Percentiles rank a stretch among this genome's conserved stretches.
phyloP scores from a whole-genome alignment of 2,888 invertebrate species.

The Euclidia mi region DNA sequence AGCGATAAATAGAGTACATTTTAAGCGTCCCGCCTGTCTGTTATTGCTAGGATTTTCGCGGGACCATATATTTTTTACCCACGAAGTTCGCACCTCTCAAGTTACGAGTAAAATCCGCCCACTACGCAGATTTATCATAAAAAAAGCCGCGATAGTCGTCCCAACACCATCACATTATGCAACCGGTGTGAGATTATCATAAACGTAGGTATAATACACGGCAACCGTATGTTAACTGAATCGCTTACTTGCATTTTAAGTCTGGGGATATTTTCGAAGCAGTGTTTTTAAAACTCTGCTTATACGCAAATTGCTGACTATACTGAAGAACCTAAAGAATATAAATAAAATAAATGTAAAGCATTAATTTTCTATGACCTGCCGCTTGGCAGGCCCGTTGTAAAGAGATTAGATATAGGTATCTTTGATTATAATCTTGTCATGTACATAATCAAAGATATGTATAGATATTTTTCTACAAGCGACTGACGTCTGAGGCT shows the following conservation, averaged over 20 bases:
- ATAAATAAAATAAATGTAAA: too few species aligned
- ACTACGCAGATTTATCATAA: conserved; percentile 73
- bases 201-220: conserved; percentile 77
- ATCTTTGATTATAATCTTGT: too few species aligned
- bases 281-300: background rate
- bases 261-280: background rate
- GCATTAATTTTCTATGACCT: too few species aligned
- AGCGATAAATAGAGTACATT: background rate
- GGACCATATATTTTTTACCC: conserved; percentile 38
- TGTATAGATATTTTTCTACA: too few species aligned
- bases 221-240: conserved; percentile 57
- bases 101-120: conserved; percentile 70
- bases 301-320: too few species aligned
- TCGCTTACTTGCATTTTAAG: conserved; percentile 56
- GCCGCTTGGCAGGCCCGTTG: too few species aligned
- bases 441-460: too few species aligned
- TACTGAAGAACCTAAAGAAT: too few species aligned
- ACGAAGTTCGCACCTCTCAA: conserved; percentile 49
- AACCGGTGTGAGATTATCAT: conserved; percentile 83
- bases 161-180: conserved; percentile 84
- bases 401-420: too few species aligned
- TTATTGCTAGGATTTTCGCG: conserved; percentile 18
- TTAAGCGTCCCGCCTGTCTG: background rate
- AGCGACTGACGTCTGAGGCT: too few species aligned
- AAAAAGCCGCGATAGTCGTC: conserved; percentile 75